These are phyloP conservation scores for Melipona bicolor DNA, from an alignment of 2,888 invertebrate genomes.

Conservation along the genomic window DNA sequence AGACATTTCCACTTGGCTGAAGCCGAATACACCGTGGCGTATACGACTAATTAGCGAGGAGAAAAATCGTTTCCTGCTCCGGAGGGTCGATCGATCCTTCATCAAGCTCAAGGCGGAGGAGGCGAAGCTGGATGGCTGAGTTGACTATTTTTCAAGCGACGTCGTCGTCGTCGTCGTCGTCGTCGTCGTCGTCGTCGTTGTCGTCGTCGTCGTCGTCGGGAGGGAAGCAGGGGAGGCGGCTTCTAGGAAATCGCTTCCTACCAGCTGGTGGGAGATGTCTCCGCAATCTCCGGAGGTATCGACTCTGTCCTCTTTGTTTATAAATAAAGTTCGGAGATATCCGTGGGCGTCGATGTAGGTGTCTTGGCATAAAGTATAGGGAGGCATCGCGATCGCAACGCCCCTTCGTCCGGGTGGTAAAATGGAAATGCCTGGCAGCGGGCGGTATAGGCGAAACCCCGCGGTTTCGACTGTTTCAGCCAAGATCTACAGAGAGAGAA, in stretches of 20 bases:
- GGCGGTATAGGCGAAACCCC: slow-evolving; percentile 77
- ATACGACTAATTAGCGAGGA: slow-evolving; percentile 34
- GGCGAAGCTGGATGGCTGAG: slow-evolving; percentile 7
- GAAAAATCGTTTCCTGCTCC: slow-evolving; percentile 11
- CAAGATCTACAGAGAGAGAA: slow-evolving; percentile 28
- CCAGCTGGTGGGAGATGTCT: slow-evolving; percentile 46
- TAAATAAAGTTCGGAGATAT: slow-evolving; percentile 58
- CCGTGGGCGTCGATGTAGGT: slow-evolving; percentile 59
- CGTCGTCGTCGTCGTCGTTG: not conserved
- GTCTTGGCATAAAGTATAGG: slow-evolving; percentile 60
- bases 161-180: not conserved
- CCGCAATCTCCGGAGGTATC: slow-evolving; percentile 46
- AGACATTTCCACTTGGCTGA: not conserved
- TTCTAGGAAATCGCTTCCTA: slow-evolving; percentile 56
- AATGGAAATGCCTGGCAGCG: slow-evolving; percentile 79
- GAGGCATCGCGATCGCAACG: slow-evolving; percentile 51
- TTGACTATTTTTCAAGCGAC: slow-evolving; percentile 43
- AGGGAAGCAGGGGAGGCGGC: too few species aligned
- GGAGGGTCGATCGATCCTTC: slow-evolving; percentile 42
- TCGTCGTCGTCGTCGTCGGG: too few species aligned
- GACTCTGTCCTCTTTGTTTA: slow-evolving; percentile 64
- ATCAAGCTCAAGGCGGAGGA: not conserved
- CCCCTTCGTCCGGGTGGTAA: slow-evolving; percentile 70
- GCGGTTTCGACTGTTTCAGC: slow-evolving; percentile 70
- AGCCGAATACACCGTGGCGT: too few species aligned